These are phyloP conservation scores for Dicerorhinus sumatrensis DNA, from an alignment of 2,113 vertebrate genomes.

Conservation along the genomic window DNA sequence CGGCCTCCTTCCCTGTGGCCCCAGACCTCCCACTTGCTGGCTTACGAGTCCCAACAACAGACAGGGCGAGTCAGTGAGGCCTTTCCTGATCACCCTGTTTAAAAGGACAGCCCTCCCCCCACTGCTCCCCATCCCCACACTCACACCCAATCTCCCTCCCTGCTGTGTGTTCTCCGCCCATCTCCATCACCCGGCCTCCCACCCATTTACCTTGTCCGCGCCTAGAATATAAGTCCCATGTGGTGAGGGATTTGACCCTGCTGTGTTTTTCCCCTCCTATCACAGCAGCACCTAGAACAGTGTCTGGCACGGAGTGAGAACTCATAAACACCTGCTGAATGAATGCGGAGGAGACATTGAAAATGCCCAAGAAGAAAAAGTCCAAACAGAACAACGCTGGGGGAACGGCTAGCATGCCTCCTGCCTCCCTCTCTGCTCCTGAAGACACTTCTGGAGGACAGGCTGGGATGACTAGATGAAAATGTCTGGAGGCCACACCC, in stretches of 20 bases:
- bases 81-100: background rate
- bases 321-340: background rate
- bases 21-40: background rate
- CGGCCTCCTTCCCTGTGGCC: background rate
- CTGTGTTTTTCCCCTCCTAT: background rate
- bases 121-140: background rate
- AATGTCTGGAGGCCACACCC: background rate
- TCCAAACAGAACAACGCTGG: background rate
- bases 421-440: background rate
- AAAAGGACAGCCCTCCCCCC: background rate
- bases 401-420: background rate
- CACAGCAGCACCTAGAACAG: background rate
- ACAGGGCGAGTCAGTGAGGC: background rate
- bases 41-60: background rate
- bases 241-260: background rate
- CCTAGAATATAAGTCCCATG: background rate
- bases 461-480: background rate
- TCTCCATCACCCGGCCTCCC: background rate
- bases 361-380: background rate
- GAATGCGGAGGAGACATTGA: too few relatives aligned
- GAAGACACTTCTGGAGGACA: background rate
- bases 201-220: background rate
- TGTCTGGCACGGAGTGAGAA: background rate
- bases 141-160: background rate
- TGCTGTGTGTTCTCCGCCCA: background rate